Evolutionary conservation across 2,888 invertebrate species (phyloP).

Genomic region (Ditylenchus weischeri): DNA sequence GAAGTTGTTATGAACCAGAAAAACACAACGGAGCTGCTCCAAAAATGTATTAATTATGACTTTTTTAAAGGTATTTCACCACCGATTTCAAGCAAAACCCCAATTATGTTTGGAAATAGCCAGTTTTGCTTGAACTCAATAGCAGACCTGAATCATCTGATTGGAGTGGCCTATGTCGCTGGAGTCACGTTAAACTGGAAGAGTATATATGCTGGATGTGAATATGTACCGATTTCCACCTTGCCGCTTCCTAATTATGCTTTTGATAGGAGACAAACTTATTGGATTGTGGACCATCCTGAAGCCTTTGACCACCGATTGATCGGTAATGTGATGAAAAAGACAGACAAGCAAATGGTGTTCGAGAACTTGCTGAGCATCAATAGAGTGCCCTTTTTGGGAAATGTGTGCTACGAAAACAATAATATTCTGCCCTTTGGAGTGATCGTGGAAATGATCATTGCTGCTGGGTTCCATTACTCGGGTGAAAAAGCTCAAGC

Average conservation of each 20-base stretch:
- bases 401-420: background rate
- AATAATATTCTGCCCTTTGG: constrained; percentile 15
- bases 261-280: constrained; percentile 35
- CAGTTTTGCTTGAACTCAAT: constrained; percentile 3
- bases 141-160: constrained; percentile 7
- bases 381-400: constrained; percentile 16
- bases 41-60: too few relatives aligned
- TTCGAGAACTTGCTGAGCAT: constrained; percentile 36
- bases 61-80: too few relatives aligned
- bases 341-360: constrained; percentile 21
- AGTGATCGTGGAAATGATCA: constrained; percentile 11
- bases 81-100: too few relatives aligned
- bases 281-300: constrained; percentile 27
- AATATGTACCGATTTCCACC: background rate
- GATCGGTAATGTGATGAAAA: constrained; percentile 38
- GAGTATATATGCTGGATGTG: constrained; percentile 30
- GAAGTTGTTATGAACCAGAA: background rate
- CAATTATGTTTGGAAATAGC: background rate
- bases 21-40: too few relatives aligned
- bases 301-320: constrained; percentile 42
- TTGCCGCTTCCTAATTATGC: constrained; percentile 44
- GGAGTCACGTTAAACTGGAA: constrained; percentile 42
- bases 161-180: constrained; percentile 14
- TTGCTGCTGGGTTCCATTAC: background rate
- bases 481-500: background rate